These are phyloP conservation scores for Athetis lepigone DNA, from an alignment of 2,888 invertebrate species.

Conservation along the genomic window DNA sequence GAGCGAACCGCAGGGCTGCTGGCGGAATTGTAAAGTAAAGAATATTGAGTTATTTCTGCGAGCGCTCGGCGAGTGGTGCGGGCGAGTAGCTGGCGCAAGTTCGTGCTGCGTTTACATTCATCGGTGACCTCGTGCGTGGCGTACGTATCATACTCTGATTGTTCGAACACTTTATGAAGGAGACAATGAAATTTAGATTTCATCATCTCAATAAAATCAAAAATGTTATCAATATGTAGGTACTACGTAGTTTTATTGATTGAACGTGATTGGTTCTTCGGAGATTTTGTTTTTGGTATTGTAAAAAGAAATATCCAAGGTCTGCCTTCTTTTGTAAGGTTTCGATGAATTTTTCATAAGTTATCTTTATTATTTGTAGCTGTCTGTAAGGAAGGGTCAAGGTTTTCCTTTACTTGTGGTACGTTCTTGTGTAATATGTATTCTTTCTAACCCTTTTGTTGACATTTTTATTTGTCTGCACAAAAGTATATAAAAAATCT, in stretches of 20 bases:
- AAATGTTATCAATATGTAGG: no score
- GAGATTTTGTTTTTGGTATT: constrained; percentile 9
- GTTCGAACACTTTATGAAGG: constrained; percentile 31
- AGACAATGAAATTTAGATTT: constrained; percentile 18
- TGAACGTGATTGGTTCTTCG: constrained; percentile 21
- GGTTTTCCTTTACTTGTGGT: neutral
- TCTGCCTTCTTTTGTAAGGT: neutral
- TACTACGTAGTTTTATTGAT: constrained; percentile 37
- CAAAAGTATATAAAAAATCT: no score
- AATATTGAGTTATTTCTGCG: constrained; percentile 56
- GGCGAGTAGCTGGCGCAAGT: constrained; percentile 25
- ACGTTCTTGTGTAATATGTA: neutral
- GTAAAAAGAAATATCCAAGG: constrained; percentile 6
- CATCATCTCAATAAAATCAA: no score
- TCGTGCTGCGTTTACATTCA: constrained; percentile 49
- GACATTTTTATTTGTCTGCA: constrained; percentile 14
- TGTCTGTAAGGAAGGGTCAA: neutral
- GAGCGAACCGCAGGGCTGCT: constrained; percentile 58
- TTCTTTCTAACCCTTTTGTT: neutral
- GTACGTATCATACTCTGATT: constrained; percentile 37
- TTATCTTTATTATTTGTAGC: neutral
- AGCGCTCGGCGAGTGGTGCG: constrained; percentile 29
- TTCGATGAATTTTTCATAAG: constrained; percentile 13
- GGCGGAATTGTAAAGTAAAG: constrained; percentile 51
- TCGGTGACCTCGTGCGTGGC: constrained; percentile 48